Conservation (phyloP, 2,888 invertebrate genomes). For the Mimumesa dahlbomi region DNA sequence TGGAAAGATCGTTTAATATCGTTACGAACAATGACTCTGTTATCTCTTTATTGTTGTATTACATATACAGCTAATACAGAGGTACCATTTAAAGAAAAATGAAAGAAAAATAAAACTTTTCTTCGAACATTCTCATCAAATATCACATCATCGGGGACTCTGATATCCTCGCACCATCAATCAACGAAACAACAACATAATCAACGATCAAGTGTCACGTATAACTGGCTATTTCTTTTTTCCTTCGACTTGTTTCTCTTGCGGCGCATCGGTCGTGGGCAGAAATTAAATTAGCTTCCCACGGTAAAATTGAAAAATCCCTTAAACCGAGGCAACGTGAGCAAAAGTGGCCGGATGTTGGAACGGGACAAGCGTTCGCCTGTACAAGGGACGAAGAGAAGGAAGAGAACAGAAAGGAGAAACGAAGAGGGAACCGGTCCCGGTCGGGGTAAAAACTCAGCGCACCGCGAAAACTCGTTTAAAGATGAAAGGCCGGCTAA, state of each 20-base stretch:
- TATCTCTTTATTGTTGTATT: neutral
- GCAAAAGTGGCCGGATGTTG: constrained; percentile 53
- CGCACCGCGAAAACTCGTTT: constrained; percentile 79
- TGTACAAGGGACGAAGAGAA: constrained; percentile 33
- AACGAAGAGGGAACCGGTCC: constrained; percentile 15
- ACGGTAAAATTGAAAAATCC: constrained; percentile 78
- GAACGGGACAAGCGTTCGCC: neutral
- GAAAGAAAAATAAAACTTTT: too few species aligned
- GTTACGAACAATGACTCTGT: neutral
- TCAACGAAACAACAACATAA: neutral
- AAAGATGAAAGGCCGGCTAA: constrained; percentile 80
- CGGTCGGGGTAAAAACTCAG: constrained; percentile 69
- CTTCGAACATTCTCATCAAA: too few species aligned
- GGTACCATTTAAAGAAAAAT: too few species aligned
- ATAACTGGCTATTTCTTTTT: constrained; percentile 30
- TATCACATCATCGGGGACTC: too few species aligned
- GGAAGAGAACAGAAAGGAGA: constrained; percentile 22
- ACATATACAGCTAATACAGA: too few species aligned
- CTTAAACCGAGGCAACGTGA: constrained; percentile 77
- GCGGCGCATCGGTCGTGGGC: constrained; percentile 49
- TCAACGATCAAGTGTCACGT: constrained; percentile 31
- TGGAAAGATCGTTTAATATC: too few species aligned
- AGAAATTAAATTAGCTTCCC: constrained; percentile 77
- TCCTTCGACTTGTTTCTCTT: constrained; percentile 16
- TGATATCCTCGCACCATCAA: too few species aligned